Conservation (phyloP, 2,113 vertebrate species). For the Melanostigma gelatinosum region DNA sequence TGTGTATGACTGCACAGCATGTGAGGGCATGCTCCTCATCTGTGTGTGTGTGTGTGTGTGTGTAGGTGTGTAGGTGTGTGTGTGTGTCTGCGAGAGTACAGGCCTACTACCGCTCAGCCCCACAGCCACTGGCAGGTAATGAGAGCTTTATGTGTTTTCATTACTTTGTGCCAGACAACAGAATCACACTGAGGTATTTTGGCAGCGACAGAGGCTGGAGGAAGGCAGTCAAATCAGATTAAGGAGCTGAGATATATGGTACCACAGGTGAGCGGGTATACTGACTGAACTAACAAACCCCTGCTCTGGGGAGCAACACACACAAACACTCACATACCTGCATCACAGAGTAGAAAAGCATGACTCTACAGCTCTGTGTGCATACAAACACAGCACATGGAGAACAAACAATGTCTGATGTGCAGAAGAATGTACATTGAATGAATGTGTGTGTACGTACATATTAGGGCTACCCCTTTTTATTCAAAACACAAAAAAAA, state of each 20-base stretch:
- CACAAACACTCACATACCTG: slow-evolving; percentile 17
- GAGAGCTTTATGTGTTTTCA: slow-evolving; percentile 80
- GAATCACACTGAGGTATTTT: slow-evolving; percentile 63
- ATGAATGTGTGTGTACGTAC: background rate
- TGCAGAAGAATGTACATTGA: background rate
- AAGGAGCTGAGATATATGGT: slow-evolving; percentile 70
- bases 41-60: slow-evolving; percentile 21
- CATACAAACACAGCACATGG: background rate
- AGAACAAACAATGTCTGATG: background rate
- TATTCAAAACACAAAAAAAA: background rate
- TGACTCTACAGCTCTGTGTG: slow-evolving; percentile 11
- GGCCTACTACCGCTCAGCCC: slow-evolving; percentile 47
- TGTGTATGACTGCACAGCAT: slow-evolving; percentile 30
- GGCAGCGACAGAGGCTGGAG: slow-evolving; percentile 61
- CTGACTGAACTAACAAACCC: slow-evolving; percentile 49
- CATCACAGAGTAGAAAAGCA: slow-evolving; percentile 13
- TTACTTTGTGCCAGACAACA: slow-evolving; percentile 76
- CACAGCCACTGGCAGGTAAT: slow-evolving; percentile 70
- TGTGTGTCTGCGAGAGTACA: slow-evolving; percentile 18
- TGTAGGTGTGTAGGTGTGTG: slow-evolving; percentile 20
- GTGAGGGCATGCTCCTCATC: slow-evolving; percentile 40
- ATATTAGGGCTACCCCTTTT: background rate
- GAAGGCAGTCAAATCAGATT: slow-evolving; percentile 77
- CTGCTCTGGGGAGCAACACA: slow-evolving; percentile 34
- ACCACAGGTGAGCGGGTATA: slow-evolving; percentile 66